Percentiles rank a stretch among this genome's conserved stretches.
Conservation (phyloP, 2,888 invertebrate genomes). For the Alcis repandata region DNA sequence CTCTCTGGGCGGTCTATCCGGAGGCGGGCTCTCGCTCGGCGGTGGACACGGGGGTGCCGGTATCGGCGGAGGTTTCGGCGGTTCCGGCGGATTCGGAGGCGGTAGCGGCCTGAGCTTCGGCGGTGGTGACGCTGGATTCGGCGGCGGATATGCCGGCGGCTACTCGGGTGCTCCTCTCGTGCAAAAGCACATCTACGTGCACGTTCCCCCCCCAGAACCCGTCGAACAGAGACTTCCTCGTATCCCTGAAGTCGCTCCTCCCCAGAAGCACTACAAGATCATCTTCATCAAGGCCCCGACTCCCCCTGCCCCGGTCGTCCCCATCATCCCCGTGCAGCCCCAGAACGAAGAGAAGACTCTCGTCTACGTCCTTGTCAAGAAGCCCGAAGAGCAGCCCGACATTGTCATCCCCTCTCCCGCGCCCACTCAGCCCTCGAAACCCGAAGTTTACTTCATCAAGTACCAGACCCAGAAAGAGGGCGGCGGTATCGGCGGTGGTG, state of each 20-base stretch:
- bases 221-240: conserved; percentile 89
- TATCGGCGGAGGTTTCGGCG: conserved; percentile 53
- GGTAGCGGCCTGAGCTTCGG: conserved; percentile 65
- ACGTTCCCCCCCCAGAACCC: conserved; percentile 96
- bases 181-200: conserved; percentile 96
- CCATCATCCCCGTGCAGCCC: conserved; percentile 92
- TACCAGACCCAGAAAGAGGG: conserved; percentile 90
- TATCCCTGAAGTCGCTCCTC: conserved; percentile 89
- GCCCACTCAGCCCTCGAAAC: conserved; percentile 94
- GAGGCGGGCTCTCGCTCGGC: conserved; percentile 62
- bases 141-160: conserved; percentile 78
- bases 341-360: conserved; percentile 96
- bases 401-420: conserved; percentile 91
- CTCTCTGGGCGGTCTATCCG: conserved; percentile 55
- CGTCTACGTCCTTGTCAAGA: conserved; percentile 95
- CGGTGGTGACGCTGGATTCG: conserved; percentile 72
- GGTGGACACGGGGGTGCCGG: conserved; percentile 66
- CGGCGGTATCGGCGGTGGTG: conserved; percentile 62
- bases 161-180: conserved; percentile 88
- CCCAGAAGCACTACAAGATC: conserved; percentile 96
- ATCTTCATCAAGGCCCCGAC: conserved; percentile 97
- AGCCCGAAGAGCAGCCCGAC: conserved; percentile 94
- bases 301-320: conserved; percentile 93
- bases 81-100: conserved; percentile 54
- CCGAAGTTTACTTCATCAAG: conserved; percentile 96